A percentile compares a stretch with the other conserved stretches of the same genome.
Conservation (phyloP, 2,888 invertebrate genomes). For the Drosophila niveifrons region DNA sequence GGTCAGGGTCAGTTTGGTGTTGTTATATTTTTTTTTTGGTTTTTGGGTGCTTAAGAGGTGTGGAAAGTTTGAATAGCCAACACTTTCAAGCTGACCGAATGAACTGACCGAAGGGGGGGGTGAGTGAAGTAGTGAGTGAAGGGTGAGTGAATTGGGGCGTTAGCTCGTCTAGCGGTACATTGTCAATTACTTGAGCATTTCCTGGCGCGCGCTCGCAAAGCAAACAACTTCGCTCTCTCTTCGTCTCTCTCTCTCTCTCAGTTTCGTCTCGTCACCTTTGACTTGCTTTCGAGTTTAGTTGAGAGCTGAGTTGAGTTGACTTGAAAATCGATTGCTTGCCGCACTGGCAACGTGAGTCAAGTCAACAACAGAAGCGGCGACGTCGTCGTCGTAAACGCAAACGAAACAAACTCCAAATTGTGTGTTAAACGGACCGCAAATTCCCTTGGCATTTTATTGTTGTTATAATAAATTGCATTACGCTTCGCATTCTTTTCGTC, state of each 20-base stretch:
- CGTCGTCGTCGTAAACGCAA: constrained; percentile 11
- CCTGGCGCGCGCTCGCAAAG: constrained; percentile 46
- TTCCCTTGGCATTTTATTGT: constrained; percentile 54
- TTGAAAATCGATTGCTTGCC: constrained; percentile 51
- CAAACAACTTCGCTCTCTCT: constrained; percentile 48
- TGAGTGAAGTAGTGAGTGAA: neutral
- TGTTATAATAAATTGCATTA: constrained; percentile 63
- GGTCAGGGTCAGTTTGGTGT: constrained; percentile 52
- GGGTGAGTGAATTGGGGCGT: neutral
- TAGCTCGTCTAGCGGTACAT: constrained; percentile 45
- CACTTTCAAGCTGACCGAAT: no score
- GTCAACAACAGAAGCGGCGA: neutral
- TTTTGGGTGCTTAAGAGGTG: constrained; percentile 15
- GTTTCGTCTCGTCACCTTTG: constrained; percentile 36
- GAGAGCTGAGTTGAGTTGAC: constrained; percentile 8
- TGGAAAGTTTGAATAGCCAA: neutral
- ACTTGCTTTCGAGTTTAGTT: neutral
- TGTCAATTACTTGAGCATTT: constrained; percentile 65
- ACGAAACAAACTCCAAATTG: constrained; percentile 32
- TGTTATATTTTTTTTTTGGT: neutral
- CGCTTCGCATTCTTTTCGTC: constrained; percentile 28
- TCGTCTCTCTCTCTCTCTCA: no score
- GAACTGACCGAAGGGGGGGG: no score
- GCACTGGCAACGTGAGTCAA: neutral
- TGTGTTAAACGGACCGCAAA: constrained; percentile 62